These are phyloP conservation scores for Carlito syrichta DNA, from an alignment of 2,113 vertebrate species.

Conservation along the genomic window DNA sequence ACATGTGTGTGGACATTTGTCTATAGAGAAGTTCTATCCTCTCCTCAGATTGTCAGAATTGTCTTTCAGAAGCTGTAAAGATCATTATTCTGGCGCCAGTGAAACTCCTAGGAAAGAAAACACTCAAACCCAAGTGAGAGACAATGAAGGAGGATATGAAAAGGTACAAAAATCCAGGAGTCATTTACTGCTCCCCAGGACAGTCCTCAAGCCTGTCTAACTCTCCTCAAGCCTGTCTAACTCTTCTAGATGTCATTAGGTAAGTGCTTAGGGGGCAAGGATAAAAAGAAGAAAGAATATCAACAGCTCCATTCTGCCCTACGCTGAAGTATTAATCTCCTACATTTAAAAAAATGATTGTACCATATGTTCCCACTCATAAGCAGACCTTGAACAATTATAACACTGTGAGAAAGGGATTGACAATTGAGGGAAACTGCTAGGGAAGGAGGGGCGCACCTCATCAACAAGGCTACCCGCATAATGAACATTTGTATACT, in stretches of 20 bases:
- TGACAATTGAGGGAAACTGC: too few relatives aligned
- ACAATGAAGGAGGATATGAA: not conserved
- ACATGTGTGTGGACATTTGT: not conserved
- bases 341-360: not conserved
- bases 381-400: too few relatives aligned
- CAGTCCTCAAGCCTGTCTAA: fast-evolving
- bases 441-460: too few relatives aligned
- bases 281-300: not conserved
- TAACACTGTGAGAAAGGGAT: too few relatives aligned
- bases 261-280: not conserved
- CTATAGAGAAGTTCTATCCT: not conserved
- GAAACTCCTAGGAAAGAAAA: not conserved
- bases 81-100: not conserved
- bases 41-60: not conserved
- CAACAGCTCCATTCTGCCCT: not conserved
- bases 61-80: not conserved
- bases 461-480: too few relatives aligned
- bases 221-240: not conserved
- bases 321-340: not conserved
- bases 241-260: not conserved
- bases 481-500: too few relatives aligned
- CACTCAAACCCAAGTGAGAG: not conserved
- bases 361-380: too few relatives aligned
- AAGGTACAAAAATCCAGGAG: not conserved
- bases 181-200: not conserved